Percentiles rank a stretch among this genome's conserved stretches.
These are phyloP conservation scores for Metalampra italica DNA, from an alignment of 2,888 invertebrate genomes.

Conservation along the genomic window DNA sequence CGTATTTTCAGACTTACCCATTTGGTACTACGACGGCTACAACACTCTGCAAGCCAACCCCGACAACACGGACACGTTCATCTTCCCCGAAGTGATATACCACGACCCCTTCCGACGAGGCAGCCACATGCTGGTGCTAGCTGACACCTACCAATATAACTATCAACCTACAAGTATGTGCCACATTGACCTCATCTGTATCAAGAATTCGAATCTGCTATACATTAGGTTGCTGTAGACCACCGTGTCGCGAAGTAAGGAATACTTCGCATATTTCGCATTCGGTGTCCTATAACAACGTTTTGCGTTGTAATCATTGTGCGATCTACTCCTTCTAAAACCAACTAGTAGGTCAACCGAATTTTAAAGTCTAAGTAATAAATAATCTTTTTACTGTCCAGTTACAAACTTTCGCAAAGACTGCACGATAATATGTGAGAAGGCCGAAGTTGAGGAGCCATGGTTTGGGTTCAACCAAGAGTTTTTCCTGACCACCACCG, in stretches of 20 bases:
- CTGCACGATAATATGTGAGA: constrained; percentile 74
- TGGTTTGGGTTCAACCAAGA: constrained; percentile 88
- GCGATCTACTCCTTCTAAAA: no score
- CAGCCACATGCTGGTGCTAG: constrained; percentile 85
- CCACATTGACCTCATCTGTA: no score
- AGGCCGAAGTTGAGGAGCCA: constrained; percentile 79
- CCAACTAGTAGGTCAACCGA: no score
- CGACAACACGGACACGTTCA: constrained; percentile 84
- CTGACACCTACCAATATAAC: constrained; percentile 85
- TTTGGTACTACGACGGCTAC: constrained; percentile 88
- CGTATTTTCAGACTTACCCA: constrained; percentile 78
- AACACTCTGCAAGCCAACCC: constrained; percentile 82
- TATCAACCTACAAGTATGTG: constrained; percentile 66
- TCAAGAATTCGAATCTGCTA: no score
- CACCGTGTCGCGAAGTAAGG: no score
- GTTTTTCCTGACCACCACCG: constrained; percentile 59
- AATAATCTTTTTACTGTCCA: constrained; percentile 18
- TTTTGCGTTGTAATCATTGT: no score
- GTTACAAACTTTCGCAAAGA: constrained; percentile 55
- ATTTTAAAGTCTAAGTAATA: no score
- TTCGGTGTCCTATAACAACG: no score
- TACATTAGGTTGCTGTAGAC: no score
- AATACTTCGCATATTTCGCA: no score
- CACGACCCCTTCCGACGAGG: constrained; percentile 89
- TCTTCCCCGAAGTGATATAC: constrained; percentile 88